Conservation (phyloP, 2,113 vertebrate species). For the Cephalopterus ornatus region DNA sequence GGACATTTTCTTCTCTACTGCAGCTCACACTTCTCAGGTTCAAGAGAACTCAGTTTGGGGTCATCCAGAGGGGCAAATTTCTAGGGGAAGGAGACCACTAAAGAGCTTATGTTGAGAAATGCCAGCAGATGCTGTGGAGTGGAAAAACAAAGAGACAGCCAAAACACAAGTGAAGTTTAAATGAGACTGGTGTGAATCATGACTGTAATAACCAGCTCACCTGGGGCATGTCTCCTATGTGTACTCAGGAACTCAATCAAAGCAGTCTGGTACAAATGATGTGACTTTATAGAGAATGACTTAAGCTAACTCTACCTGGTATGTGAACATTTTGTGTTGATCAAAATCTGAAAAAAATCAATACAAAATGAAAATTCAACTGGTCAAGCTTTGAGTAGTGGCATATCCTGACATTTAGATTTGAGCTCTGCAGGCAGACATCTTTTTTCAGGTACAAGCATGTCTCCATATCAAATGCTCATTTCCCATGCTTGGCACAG, state of each 20-base stretch:
- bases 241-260: slow-evolving; percentile 29
- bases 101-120: background rate
- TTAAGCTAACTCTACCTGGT: background rate
- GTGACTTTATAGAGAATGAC: background rate
- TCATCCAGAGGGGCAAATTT: background rate
- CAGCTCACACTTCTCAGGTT: background rate
- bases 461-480: background rate
- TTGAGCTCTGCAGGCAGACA: background rate
- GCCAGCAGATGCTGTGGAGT: background rate
- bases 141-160: background rate
- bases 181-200: slow-evolving; percentile 34
- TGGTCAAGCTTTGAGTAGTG: background rate
- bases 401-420: background rate
- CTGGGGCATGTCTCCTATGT: background rate
- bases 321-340: background rate
- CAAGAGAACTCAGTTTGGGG: background rate
- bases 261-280: background rate
- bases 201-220: slow-evolving; percentile 45
- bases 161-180: slow-evolving; percentile 33
- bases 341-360: slow-evolving; percentile 8
- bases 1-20: background rate
- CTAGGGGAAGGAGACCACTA: background rate
- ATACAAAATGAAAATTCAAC: slow-evolving; percentile 6
- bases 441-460: background rate
- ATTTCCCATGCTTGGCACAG: background rate